Evolutionary conservation across 2,797 vertebrate species (phyloP).

Genomic region (Sarcoramphus papa): DNA sequence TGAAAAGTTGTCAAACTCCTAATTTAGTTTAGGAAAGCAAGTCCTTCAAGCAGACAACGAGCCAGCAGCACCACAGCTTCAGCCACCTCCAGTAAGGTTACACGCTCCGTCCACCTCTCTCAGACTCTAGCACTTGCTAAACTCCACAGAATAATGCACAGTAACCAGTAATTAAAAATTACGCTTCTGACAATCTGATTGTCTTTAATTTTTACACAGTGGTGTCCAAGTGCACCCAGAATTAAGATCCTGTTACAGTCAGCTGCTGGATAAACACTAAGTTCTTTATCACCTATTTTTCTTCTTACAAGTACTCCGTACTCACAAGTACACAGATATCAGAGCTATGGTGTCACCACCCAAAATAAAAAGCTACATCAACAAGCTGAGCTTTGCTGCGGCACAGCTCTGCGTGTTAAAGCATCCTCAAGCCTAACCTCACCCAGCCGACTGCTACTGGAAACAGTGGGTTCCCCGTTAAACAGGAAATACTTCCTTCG

Average conservation of each 20-base stretch:
- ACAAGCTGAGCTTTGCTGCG: background rate
- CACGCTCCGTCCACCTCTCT: fast-evolving
- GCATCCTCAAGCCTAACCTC: background rate
- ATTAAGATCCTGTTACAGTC: background rate
- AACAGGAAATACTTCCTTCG: background rate
- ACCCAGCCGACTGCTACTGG: background rate
- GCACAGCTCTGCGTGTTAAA: background rate
- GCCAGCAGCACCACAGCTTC: background rate
- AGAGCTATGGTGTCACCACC: background rate
- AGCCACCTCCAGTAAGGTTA: background rate
- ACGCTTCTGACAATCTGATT: background rate
- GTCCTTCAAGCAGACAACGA: too few species aligned
- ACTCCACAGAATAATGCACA: fast-evolving
- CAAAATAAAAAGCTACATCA: background rate
- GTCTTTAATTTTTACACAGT: background rate
- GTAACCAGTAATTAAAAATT: background rate
- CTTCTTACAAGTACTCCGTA: background rate
- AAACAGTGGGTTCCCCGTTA: background rate
- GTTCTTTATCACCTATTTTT: background rate
- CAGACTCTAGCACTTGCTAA: background rate
- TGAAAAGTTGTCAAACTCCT: background rate
- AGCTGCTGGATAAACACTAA: background rate
- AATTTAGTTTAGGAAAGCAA: background rate
- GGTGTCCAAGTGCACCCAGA: background rate
- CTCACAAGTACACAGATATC: background rate